Evolutionary conservation across 2,888 invertebrate species (phyloP).

Genomic region (Chloroclystis v-ata): DNA sequence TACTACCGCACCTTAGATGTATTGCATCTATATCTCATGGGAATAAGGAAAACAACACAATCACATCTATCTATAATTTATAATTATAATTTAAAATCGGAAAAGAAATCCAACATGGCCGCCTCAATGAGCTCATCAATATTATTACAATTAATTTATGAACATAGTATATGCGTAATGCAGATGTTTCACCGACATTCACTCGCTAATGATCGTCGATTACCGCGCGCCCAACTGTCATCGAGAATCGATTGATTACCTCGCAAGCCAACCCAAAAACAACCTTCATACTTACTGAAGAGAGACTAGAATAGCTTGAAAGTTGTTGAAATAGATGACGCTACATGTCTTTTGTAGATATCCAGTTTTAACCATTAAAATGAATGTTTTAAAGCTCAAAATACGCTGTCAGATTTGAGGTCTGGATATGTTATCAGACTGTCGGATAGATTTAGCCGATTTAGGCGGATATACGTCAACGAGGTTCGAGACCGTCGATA

Average conservation of each 20-base stretch:
- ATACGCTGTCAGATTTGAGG: constrained; percentile 27
- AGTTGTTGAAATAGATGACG: no score
- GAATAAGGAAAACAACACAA: no score
- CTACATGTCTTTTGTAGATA: constrained; percentile 3
- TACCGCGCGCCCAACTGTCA: constrained; percentile 62
- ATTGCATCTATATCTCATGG: no score
- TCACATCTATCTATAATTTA: no score
- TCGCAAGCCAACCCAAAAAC: constrained; percentile 7
- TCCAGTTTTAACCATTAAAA: constrained; percentile 27
- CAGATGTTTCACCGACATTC: constrained; percentile 48
- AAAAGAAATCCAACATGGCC: constrained; percentile 11
- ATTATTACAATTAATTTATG: constrained; percentile 29
- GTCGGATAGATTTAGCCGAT: constrained; percentile 61
- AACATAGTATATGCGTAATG: constrained; percentile 36
- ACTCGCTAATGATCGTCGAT: constrained; percentile 62
- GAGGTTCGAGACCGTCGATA: constrained; percentile 44
- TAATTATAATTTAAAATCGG: no score
- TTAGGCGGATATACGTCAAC: constrained; percentile 57
- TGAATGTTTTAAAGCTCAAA: constrained; percentile 26
- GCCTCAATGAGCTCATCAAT: constrained; percentile 28
- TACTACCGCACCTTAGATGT: no score
- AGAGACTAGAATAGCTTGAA: constrained; percentile 20
- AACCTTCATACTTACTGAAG: constrained; percentile 22
- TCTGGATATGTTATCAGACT: constrained; percentile 38
- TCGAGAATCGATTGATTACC: constrained; percentile 56